A percentile compares a stretch with the other conserved stretches of the same genome.
Conservation (phyloP, 1,140 invertebrate genomes). For the Parasteatoda tepidariorum region DNA sequence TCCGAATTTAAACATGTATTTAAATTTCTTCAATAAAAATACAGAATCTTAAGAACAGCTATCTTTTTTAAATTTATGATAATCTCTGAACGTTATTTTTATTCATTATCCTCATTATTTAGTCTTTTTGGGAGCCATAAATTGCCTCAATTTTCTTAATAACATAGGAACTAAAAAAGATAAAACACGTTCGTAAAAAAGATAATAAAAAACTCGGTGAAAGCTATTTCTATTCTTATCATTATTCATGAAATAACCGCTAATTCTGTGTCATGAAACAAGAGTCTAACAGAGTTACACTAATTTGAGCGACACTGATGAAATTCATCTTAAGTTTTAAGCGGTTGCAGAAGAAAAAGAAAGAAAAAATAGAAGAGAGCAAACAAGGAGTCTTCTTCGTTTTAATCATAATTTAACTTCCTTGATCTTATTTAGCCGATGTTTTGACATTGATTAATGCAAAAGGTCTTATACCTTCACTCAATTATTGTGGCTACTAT, state of each 20-base stretch:
- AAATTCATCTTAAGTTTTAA: slow-evolving; percentile 58
- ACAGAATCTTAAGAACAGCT: too few species aligned
- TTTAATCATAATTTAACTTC: slow-evolving; percentile 60
- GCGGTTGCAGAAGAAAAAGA: background rate
- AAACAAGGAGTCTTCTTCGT: slow-evolving; percentile 45
- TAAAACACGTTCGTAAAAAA: background rate
- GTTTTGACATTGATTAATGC: slow-evolving; percentile 59
- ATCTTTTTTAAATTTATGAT: background rate
- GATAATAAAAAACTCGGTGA: background rate
- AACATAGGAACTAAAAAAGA: background rate
- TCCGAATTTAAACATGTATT: too few species aligned
- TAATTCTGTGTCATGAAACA: slow-evolving; percentile 56
- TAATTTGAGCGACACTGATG: slow-evolving; percentile 60
- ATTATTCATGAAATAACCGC: slow-evolving; percentile 48
- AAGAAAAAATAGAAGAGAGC: slow-evolving; percentile 17
- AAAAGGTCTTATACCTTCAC: slow-evolving; percentile 54
- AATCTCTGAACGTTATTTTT: background rate
- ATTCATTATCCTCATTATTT: slow-evolving; percentile 15
- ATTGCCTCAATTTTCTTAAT: slow-evolving; percentile 35
- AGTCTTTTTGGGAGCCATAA: slow-evolving; percentile 5
- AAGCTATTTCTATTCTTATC: slow-evolving; percentile 39
- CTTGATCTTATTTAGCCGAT: slow-evolving; percentile 55
- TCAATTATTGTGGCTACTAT: slow-evolving; percentile 49
- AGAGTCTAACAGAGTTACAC: slow-evolving; percentile 42
- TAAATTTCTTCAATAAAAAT: too few species aligned